Evolutionary conservation across 2,797 vertebrate species (phyloP).

Genomic region (Naso thynnoides): DNA sequence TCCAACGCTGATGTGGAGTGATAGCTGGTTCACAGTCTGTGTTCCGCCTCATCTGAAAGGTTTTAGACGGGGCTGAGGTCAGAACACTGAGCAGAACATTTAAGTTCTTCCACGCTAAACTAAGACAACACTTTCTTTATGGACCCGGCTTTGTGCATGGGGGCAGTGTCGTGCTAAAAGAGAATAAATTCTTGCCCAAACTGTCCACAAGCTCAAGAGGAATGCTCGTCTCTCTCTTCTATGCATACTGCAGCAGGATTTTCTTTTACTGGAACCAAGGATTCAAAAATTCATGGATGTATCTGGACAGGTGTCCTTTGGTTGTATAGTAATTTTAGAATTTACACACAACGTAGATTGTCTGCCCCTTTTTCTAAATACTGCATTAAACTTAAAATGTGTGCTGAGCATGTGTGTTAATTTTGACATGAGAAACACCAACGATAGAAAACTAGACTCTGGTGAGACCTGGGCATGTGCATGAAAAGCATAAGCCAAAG

Average conservation of each 20-base stretch:
- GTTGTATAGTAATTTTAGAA: background rate
- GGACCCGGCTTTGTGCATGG: background rate
- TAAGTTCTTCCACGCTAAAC: background rate
- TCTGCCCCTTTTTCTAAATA: background rate
- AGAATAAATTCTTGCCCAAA: background rate
- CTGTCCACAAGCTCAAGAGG: background rate
- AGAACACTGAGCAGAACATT: background rate
- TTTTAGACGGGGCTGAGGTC: background rate
- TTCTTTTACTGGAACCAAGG: background rate
- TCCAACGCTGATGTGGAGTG: background rate
- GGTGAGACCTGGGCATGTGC: background rate
- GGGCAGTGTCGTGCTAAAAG: background rate
- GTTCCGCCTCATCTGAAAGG: background rate
- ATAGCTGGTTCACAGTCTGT: no score
- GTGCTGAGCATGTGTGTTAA: background rate
- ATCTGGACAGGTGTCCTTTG: background rate
- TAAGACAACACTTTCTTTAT: background rate
- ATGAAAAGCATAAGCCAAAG: slow-evolving; percentile 25
- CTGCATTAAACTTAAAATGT: slow-evolving; percentile 2
- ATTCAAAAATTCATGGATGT: background rate
- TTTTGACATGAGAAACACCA: slow-evolving; percentile 8
- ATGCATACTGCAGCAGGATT: no score
- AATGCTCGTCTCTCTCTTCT: no score
- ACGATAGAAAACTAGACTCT: slow-evolving; percentile 12
- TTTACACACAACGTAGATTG: background rate